These are phyloP conservation scores for Dysmachus trigonus DNA, from an alignment of 2,888 invertebrate species.

Conservation along the genomic window DNA sequence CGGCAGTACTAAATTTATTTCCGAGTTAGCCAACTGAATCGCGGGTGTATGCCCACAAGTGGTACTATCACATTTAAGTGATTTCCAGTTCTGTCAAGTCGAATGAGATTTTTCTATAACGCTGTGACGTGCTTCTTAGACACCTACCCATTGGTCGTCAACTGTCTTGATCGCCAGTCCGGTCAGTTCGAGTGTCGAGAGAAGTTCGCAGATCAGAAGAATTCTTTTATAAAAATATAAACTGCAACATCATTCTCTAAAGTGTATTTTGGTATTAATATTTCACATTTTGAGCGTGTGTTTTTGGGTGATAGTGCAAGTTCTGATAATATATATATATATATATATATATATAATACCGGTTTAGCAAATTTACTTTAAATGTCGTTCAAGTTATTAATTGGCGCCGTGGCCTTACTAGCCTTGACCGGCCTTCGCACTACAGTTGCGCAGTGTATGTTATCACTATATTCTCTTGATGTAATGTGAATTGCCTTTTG, in stretches of 20 bases:
- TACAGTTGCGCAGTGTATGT: slow-evolving; percentile 20
- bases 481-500: neutral
- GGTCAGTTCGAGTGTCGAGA: neutral
- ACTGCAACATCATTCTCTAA: neutral
- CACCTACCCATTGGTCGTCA: neutral
- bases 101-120: neutral
- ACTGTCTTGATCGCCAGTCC: slow-evolving; percentile 9
- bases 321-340: neutral
- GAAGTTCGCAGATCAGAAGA: slow-evolving; percentile 5
- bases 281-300: neutral
- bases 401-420: neutral
- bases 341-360: neutral
- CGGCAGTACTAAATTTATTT: neutral
- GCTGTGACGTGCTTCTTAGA: neutral
- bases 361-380: neutral
- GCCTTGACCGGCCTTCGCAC: slow-evolving; percentile 15
- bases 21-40: neutral
- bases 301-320: neutral
- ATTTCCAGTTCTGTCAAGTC: neutral
- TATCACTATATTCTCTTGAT: neutral
- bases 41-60: neutral
- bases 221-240: neutral
- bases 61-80: neutral
- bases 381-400: neutral
- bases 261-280: neutral